Evolutionary conservation across 2,797 vertebrate species (phyloP).

Genomic region (Coranthus polyacanthus): DNA sequence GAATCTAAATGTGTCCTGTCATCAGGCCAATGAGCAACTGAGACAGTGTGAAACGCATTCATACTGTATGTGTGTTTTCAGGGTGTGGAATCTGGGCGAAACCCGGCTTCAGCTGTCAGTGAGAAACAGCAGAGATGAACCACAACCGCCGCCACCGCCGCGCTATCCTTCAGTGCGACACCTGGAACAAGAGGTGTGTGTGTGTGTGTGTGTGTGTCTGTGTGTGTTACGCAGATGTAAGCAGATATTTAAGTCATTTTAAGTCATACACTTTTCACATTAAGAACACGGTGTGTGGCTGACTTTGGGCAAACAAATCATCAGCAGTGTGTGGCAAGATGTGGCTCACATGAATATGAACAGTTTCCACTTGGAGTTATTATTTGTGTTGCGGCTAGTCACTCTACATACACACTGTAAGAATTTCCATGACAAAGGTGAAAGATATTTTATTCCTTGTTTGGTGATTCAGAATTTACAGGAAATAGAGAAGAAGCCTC

Average conservation of each 20-base stretch:
- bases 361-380: constrained; percentile 37
- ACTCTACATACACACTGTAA: constrained; percentile 16
- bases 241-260: too few relatives aligned
- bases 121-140: constrained; percentile 70
- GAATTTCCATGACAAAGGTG: constrained; percentile 66
- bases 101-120: constrained; percentile 74
- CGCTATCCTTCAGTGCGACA: constrained; percentile 55
- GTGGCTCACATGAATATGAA: constrained; percentile 12
- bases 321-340: constrained; percentile 5
- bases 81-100: constrained; percentile 82
- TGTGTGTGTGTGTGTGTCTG: constrained; percentile 15
- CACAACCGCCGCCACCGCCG: constrained; percentile 21
- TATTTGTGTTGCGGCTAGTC: constrained; percentile 56
- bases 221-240: constrained; percentile 13
- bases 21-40: too few relatives aligned
- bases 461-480: constrained; percentile 65
- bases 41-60: constrained; percentile 1
- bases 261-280: too few relatives aligned
- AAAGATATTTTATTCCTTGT: constrained; percentile 26
- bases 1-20: too few relatives aligned
- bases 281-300: too few relatives aligned
- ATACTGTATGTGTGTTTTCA: constrained; percentile 49
- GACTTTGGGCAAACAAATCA: too few relatives aligned
- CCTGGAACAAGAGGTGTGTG: constrained; percentile 59
- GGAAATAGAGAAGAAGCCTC: too few relatives aligned